Percentiles rank a stretch among this genome's conserved stretches.
Evolutionary conservation across 1,140 invertebrate genomes (phyloP).

Genomic region (Oedothorax gibbosus): DNA sequence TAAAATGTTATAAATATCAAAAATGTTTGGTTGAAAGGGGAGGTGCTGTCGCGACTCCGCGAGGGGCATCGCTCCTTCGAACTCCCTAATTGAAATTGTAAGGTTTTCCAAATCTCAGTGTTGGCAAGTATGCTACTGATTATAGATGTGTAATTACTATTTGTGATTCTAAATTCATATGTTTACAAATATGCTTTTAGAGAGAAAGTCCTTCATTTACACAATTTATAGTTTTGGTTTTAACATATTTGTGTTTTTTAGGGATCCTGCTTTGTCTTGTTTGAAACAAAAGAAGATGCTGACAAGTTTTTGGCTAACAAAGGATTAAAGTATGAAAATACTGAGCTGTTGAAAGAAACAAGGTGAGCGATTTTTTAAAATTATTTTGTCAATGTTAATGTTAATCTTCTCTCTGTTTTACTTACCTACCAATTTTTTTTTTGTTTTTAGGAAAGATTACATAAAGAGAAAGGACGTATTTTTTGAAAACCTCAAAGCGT

Average conservation of each 20-base stretch:
- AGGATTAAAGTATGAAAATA: conserved; percentile 79
- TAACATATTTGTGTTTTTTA: conserved; percentile 76
- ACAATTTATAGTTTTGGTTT: too few species aligned
- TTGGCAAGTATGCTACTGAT: too few species aligned
- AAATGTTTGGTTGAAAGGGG: too few species aligned
- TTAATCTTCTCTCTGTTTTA: background rate
- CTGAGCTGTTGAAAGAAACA: conserved; percentile 78
- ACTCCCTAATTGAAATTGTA: too few species aligned
- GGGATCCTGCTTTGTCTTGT: conserved; percentile 90
- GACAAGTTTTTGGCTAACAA: conserved; percentile 76
- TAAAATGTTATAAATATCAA: too few species aligned
- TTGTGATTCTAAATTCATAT: too few species aligned
- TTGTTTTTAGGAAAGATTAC: conserved; percentile 32
- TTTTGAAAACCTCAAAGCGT: conserved; percentile 25
- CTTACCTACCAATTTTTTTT: background rate
- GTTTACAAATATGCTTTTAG: too few species aligned
- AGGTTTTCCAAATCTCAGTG: too few species aligned
- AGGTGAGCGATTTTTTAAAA: conserved; percentile 72
- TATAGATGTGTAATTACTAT: background rate
- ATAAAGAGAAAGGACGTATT: conserved; percentile 36
- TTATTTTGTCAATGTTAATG: background rate
- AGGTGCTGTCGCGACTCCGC: too few species aligned
- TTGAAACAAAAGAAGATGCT: conserved; percentile 79
- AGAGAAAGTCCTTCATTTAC: too few species aligned
- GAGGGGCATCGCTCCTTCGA: too few species aligned